Evolutionary conservation across 2,797 vertebrate species (phyloP), one percentile per base, ranked within the genome.

Genomic region (Ciconia nigra): DNA sequence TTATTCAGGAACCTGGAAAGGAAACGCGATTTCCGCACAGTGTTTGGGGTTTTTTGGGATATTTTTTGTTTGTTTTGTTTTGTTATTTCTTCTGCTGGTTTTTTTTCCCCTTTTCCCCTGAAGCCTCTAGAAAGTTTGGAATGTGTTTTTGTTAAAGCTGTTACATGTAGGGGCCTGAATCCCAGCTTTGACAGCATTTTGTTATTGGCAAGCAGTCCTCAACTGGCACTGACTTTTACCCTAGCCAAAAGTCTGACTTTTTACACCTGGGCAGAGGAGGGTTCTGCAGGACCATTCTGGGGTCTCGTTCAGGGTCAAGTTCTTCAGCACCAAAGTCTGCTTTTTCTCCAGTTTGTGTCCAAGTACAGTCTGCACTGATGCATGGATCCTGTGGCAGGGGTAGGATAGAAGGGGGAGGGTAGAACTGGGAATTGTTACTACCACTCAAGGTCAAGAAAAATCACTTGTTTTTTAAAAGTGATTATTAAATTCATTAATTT

Each of bases 71-170:
- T 84, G 54, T 2, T 96, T 96, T 96, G 82, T 65, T 88, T 79
- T 57, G 65, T 78, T 90, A 39, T 58, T 91, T 83, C 72, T 86
- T 65, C 79, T 92, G 28, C 65, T 7, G 29, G 0, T 8, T 42
- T 46, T 62, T 71, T 72, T 42, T 8, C 3, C 15, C 18, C 5
- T 69, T 88, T 80, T 39, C 22, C 92, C 96, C 87, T 59, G 79
- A 67, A 96, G 96, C 90, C 87, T 93, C 6, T 51, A 89, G 83
- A 89, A 94, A 93, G 91, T 93, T 93, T 96, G 97, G 94, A 97
- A 97, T 95, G 94, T 97, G 96, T 69, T 94, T 93, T 94, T 97
- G 70, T 91, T 57, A 26, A 72, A 80, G 83, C 29, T 55, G 76
- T 52, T 87, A 58, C 97, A 1, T 95, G 97, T 81, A 93, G 62